Evolutionary conservation across 2,888 invertebrate genomes (phyloP), one percentile per base, ranked within the genome.

Genomic region (Cristatella mucedo): DNA sequence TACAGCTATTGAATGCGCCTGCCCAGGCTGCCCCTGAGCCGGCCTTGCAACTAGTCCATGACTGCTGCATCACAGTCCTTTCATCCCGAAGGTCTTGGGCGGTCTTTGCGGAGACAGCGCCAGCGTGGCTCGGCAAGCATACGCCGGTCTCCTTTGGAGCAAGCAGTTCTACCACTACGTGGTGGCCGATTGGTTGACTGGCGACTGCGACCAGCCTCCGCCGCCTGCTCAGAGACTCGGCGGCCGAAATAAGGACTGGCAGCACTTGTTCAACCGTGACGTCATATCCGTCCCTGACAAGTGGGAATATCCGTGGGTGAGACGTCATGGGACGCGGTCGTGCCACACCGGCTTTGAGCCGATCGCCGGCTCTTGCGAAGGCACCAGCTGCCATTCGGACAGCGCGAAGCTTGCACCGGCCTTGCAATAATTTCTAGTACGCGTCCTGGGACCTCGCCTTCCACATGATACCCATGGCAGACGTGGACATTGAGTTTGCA

Each of bases 221-320:
- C n/a, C n/a, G n/a, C n/a, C n/a, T n/a, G n/a, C n/a, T n/a, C n/a
- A n/a, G n/a, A n/a, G n/a, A n/a, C n/a, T n/a, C n/a, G n/a, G n/a
- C n/a, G n/a, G n/a, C n/a, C n/a, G n/a, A n/a, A n/a, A 63, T 45
- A 29, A 36, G 29, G 55, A 58, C 11, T 66, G 66, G 64, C 26
- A 20, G 7, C 63, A 64, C 41, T 48, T 66, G 26, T 56, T 52
- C 43, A 64, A 63, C 48, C 41, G 55, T 13, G 65, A 65, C 42
- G 48, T 66, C 31, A 53, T 66, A 29, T 61, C 62, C n/a, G 57
- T 66, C 57, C 66, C 66, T 2, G 66, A 65, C 48, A 65, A 64
- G 44, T 66, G 66, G 66, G 66, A 66, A 46, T 66, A 64, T 44
- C 66, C 66, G 5, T 66, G 66, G 66, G 63, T 65, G 45, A 47